Base-by-base conservation (phyloP, 2,888 invertebrate species). In the Camponotus fellah region DNA sequence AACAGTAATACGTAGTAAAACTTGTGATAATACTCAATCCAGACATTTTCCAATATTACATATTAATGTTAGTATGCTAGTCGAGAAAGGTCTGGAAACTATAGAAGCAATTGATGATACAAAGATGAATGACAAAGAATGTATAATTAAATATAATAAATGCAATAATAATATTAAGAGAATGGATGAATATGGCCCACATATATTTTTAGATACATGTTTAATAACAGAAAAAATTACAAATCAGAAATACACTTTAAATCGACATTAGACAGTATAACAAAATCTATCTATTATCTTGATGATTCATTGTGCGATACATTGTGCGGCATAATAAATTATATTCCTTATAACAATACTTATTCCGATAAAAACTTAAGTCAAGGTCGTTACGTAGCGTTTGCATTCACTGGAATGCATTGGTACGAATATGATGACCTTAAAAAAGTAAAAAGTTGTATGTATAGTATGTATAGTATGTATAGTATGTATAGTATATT, bases 81-180 rank as follows among this genome's bases (percentile, higher is more conserved):
- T 64, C 12, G 8, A 64, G 17, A 64, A n/a, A n/a, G 62, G 34
- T 32, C 34, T 64, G n/a, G 62, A 9, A 8, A 34, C 62, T 34
- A n/a, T 64, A 64, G 62, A 64, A 64, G 62, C 34, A 6, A 64
- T 64, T 64, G 9, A 64, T 37, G 62, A 64, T 9, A 64, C 34
- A 0, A 64, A 34, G 9, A 8, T 64, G 2, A 37, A 64, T 37
- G 2, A 62, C 10, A 43, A 8, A 43, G 40, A 46, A 14, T 37
- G 62, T n/a, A 4, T 3, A 17, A 34, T 17, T 17, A 64, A 64
- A 64, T 64, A n/a, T 1, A 64, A 64, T 17, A 6, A 64, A 8
- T 64, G 62, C 17, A 64, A 64, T 9, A 14, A 17, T 34, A 34
- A 2, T 64, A 64, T 37, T 64, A 3, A 64, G 0, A 64, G 34